A percentile compares a stretch with the other conserved stretches of the same genome.
Conservation (phyloP, 2,113 vertebrate genomes). For the Larimichthys polyactis region DNA sequence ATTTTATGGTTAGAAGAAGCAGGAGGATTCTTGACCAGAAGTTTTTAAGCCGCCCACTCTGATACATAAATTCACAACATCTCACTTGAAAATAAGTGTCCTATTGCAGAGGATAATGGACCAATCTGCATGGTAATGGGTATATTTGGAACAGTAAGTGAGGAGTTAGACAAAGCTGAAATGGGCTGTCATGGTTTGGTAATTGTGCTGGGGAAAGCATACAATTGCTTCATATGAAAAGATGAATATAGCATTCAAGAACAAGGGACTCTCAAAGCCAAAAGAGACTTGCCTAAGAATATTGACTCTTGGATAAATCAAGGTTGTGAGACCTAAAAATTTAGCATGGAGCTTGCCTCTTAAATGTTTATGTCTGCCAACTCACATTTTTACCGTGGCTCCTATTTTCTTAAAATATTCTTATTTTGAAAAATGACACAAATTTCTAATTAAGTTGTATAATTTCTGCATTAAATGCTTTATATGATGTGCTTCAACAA, state of each 20-base stretch:
- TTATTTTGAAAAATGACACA: background rate
- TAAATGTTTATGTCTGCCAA: conserved; percentile 3
- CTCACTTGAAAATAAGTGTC: conserved; percentile 67
- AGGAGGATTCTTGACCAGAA: conserved; percentile 49
- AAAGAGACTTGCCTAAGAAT: conserved; percentile 45
- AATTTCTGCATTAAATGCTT: background rate
- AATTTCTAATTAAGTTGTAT: background rate
- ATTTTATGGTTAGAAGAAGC: conserved; percentile 17
- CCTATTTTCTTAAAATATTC: background rate
- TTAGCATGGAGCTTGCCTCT: background rate
- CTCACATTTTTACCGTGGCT: background rate
- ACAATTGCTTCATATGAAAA: conserved; percentile 66
- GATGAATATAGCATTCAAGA: conserved; percentile 64
- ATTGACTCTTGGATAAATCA: conserved; percentile 34
- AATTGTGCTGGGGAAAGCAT: conserved; percentile 72
- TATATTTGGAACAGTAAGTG: conserved; percentile 74
- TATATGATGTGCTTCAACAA: background rate
- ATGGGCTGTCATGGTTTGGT: conserved; percentile 74
- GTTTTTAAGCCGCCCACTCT: conserved; percentile 42
- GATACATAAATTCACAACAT: conserved; percentile 62
- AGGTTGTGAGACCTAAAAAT: conserved; percentile 1
- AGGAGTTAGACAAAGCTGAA: conserved; percentile 72
- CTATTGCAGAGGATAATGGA: conserved; percentile 69
- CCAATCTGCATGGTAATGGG: conserved; percentile 77
- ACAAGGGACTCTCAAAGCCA: conserved; percentile 46